Conservation (phyloP, 2,888 invertebrate species). For the Nemapogon koenigi region DNA sequence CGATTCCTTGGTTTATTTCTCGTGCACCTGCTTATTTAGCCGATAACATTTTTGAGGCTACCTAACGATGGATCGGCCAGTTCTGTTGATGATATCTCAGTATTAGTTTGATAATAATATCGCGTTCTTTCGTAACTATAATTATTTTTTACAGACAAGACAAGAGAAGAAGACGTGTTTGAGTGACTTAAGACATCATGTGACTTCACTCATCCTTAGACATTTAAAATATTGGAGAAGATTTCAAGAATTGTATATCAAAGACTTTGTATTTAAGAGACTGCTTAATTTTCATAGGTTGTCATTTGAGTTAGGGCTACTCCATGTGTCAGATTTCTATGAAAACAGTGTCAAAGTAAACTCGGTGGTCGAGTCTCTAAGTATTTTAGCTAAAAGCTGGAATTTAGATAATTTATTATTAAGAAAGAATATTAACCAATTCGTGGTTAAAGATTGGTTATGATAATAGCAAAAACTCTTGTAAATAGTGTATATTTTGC, state of each 20-base stretch:
- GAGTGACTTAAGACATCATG: constrained; percentile 54
- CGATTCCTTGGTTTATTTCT: too few species aligned
- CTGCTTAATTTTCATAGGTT: constrained; percentile 44
- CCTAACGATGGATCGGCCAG: too few species aligned
- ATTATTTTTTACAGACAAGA: constrained; percentile 28
- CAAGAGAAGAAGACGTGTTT: constrained; percentile 50
- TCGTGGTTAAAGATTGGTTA: constrained; percentile 2
- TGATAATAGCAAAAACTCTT: constrained; percentile 19
- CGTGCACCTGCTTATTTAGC: too few species aligned
- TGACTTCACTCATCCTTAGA: constrained; percentile 50
- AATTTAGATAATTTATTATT: constrained; percentile 34
- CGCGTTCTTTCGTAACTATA: too few species aligned
- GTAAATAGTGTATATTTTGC: constrained; percentile 55
- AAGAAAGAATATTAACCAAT: constrained; percentile 27
- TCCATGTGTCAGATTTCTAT: constrained; percentile 38
- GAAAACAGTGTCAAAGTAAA: constrained; percentile 27
- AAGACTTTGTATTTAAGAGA: constrained; percentile 38
- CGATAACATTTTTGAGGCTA: too few species aligned
- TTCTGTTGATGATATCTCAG: too few species aligned
- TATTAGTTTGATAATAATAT: too few species aligned
- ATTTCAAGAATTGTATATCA: constrained; percentile 29
- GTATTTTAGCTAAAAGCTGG: constrained; percentile 36
- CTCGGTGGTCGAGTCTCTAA: constrained; percentile 30
- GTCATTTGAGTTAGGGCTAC: constrained; percentile 37
- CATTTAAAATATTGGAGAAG: constrained; percentile 62